Evolutionary conservation across 2,113 vertebrate species (phyloP), one percentile per base, ranked within the genome.

Genomic region (Pyrgilauda ruficollis): DNA sequence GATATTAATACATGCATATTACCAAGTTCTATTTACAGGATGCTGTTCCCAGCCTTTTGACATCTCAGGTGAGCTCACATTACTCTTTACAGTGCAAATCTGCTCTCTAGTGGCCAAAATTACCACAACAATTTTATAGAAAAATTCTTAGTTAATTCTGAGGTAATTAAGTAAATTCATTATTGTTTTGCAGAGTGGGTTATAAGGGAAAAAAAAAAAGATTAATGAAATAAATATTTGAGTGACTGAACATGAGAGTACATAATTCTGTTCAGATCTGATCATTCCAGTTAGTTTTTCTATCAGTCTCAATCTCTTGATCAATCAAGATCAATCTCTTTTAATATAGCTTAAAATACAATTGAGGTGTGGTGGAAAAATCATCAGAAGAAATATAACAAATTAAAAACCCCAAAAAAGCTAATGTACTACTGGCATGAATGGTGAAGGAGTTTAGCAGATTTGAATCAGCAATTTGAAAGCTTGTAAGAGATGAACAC

Each of bases 91-190:
- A 55, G 35, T 15, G 30, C 53, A 90, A 67, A 93, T 75, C 56
- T 93, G 93, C 92, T 79, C 96, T 87, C 96, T 94, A 93, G 94
- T 91, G 96, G 94, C 61, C 93, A 89, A 90, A 72, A 81, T 9
- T 55, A 37, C 11, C 3, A 67, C 23, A 83, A 1, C 39, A 62
- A 37, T 89, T 72, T 79, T 76, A 61, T 28, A 68, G 61, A 68
- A 87, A 78, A 75, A 44, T 22, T 18, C 15, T 23, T 49, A 3
- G 26, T n/a, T 62, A 69, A 39, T 61, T 11, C 31, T 58, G 27
- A 86, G 15, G 17, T 39, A 69, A n/a, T 14, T 4, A 75, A 76
- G 12, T 39, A 12, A 78, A 30, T 46, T 43, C 4, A 56, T 47
- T 18, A 15, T 16, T 53, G 53, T 68, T 90, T 78, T 53, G 9